Evolutionary conservation across 2,888 invertebrate species (phyloP).

Genomic region (Cylloceria caligata): DNA sequence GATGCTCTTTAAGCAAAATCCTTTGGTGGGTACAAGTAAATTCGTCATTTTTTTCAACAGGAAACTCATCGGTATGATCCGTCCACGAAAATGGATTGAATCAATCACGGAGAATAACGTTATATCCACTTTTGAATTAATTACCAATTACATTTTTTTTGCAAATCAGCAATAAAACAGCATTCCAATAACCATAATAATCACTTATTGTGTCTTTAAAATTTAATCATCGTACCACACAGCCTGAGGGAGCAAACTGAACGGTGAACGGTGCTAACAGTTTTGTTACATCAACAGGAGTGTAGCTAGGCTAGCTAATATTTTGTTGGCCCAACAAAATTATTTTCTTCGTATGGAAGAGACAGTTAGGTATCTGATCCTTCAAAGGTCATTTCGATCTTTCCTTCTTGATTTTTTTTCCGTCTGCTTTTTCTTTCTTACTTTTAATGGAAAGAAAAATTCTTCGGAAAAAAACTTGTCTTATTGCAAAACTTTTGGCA

Average conservation of each 20-base stretch:
- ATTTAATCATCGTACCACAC: background rate
- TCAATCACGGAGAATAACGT: background rate
- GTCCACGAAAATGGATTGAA: too few relatives aligned
- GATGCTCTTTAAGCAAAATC: too few relatives aligned
- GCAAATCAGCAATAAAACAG: too few relatives aligned
- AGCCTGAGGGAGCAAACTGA: background rate
- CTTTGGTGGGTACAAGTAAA: too few relatives aligned
- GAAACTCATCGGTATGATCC: too few relatives aligned
- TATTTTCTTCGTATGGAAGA: too few relatives aligned
- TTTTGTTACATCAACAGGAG: too few relatives aligned
- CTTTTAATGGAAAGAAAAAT: background rate
- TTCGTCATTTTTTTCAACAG: too few relatives aligned
- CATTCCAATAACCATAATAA: background rate
- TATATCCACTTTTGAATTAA: background rate
- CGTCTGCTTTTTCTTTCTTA: background rate
- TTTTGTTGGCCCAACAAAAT: too few relatives aligned
- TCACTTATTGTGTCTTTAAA: background rate
- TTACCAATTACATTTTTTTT: too few relatives aligned
- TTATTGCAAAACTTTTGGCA: constrained; percentile 18
- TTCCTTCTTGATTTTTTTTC: background rate
- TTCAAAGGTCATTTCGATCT: background rate
- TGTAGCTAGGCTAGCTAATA: too few relatives aligned
- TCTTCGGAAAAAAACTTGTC: background rate
- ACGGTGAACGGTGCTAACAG: too few relatives aligned
- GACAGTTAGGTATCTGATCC: background rate